Percentiles rank a stretch among this genome's conserved stretches.
phyloP scores from a whole-genome alignment of 1,140 invertebrate species.

The Leucophenga varia region DNA sequence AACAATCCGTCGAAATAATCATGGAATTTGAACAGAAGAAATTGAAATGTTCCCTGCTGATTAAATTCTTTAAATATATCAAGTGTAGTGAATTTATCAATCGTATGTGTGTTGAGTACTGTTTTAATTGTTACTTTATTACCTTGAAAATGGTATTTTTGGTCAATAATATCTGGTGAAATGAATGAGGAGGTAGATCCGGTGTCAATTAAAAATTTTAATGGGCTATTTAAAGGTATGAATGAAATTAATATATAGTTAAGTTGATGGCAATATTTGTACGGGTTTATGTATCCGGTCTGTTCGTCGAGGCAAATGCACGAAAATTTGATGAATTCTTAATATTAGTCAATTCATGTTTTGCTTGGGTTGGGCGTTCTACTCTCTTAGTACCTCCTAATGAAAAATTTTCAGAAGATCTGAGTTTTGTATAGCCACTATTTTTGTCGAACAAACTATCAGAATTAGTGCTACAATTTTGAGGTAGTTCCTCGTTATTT shows the following conservation, averaged over 20 bases:
- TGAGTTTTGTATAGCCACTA: too few relatives aligned
- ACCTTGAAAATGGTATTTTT: background rate
- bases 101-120: background rate
- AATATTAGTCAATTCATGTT: too few relatives aligned
- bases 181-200: slow-evolving; percentile 13
- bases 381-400: too few relatives aligned
- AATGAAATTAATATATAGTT: slow-evolving; percentile 6
- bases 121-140: slow-evolving; percentile 1
- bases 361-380: too few relatives aligned
- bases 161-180: background rate
- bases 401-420: too few relatives aligned
- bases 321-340: slow-evolving; percentile 11
- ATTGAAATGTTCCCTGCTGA: background rate
- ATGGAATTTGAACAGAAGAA: slow-evolving; percentile 17
- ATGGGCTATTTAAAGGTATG: background rate
- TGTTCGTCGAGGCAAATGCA: slow-evolving; percentile 3
- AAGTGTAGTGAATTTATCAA: slow-evolving; percentile 1
- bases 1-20: slow-evolving; percentile 10
- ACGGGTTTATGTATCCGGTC: slow-evolving; percentile 10
- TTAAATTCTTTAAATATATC: slow-evolving; percentile 14
- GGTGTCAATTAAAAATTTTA: slow-evolving; percentile 13
- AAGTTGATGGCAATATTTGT: background rate
- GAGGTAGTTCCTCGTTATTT: too few relatives aligned
- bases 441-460: too few relatives aligned
- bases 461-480: too few relatives aligned